Conservation (phyloP, 2,888 invertebrate genomes). For the Sepiola atlantica region DNA sequence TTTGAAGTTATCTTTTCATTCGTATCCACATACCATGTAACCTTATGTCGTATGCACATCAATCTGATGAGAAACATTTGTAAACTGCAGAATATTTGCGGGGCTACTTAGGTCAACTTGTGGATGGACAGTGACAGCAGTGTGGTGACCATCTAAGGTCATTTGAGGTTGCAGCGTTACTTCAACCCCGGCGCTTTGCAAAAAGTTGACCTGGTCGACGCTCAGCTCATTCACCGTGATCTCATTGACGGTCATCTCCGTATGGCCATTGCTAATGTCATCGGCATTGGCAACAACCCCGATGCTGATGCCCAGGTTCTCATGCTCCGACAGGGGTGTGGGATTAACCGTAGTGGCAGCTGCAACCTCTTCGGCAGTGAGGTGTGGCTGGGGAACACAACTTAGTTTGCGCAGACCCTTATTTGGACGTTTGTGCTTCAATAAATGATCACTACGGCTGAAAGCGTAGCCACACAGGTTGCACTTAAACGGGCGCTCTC, state of each 20-base stretch:
- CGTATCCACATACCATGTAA: background rate
- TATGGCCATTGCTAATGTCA: background rate
- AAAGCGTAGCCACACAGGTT: slow-evolving; percentile 43
- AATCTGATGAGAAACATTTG: background rate
- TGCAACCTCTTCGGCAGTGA: background rate
- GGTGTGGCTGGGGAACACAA: background rate
- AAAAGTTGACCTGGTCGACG: background rate
- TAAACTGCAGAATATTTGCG: background rate
- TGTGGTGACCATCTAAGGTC: background rate
- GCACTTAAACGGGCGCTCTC: slow-evolving; percentile 8
- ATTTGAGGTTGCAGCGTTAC: background rate
- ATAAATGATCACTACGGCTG: background rate
- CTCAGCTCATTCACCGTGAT: background rate
- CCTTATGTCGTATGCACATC: background rate
- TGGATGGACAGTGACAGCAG: background rate
- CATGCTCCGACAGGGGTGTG: background rate
- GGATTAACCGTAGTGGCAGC: background rate
- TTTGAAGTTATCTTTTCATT: background rate
- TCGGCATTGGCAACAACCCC: background rate
- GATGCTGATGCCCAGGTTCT: background rate
- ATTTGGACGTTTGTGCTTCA: background rate
- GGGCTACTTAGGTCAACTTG: background rate
- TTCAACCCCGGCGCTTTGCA: background rate
- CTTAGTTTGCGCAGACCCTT: background rate
- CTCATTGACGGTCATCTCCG: background rate